Conservation (phyloP, 2,888 invertebrate genomes). For the Stegana nigrithorax region DNA sequence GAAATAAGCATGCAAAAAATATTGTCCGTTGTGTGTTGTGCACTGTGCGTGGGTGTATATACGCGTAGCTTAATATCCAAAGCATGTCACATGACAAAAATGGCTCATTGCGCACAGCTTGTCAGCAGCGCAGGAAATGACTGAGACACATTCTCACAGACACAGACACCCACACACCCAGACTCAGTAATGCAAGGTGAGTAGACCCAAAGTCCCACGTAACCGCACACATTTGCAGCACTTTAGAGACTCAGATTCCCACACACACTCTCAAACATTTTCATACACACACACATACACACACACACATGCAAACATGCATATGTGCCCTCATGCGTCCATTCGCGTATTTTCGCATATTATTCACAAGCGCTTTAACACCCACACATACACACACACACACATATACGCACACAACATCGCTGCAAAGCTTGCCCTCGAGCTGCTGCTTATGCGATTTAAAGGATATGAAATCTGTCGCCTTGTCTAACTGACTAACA, state of each 20-base stretch:
- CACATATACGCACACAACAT: background rate
- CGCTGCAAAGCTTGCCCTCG: background rate
- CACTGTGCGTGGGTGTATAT: too few species aligned
- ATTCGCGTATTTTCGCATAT: too few species aligned
- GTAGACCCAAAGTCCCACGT: too few species aligned
- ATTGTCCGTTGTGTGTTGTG: too few species aligned
- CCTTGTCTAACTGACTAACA: background rate
- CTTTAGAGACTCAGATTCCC: background rate
- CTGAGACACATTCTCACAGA: background rate
- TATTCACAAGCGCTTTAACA: slow-evolving; percentile 1
- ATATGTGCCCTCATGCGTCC: background rate
- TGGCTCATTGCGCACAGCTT: background rate
- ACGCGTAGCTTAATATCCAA: too few species aligned
- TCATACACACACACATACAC: background rate
- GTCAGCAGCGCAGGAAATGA: slow-evolving; percentile 8
- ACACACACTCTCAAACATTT: slow-evolving; percentile 1
- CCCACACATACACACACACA: background rate
- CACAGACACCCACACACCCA: background rate
- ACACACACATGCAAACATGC: background rate
- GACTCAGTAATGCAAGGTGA: too few species aligned
- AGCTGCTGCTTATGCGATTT: background rate
- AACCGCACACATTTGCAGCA: background rate
- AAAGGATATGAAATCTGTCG: background rate
- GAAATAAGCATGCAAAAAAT: too few species aligned
- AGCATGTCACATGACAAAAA: too few species aligned